Percentiles rank a stretch among this genome's conserved stretches.
phyloP scores from a whole-genome alignment of 1,140 invertebrate genomes.

The Paraescarpia echinospica region DNA sequence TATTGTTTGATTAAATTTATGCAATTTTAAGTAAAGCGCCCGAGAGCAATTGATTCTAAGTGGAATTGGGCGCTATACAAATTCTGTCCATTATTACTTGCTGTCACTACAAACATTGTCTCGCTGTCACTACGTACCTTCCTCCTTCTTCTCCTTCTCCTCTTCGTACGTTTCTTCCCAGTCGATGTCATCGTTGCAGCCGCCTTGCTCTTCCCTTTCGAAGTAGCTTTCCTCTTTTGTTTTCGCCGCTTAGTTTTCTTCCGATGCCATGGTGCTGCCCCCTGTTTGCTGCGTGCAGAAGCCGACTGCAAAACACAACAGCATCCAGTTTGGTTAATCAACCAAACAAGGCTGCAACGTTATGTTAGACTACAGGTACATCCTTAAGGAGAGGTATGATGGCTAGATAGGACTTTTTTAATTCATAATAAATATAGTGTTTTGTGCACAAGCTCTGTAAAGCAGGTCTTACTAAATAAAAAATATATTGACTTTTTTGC shows the following conservation, averaged over 20 bases:
- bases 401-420: too few relatives aligned
- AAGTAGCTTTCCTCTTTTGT: conserved; percentile 33
- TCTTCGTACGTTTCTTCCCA: conserved; percentile 32
- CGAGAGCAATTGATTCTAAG: too few relatives aligned
- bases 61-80: too few relatives aligned
- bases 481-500: too few relatives aligned
- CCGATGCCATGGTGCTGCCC: not conserved
- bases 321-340: not conserved
- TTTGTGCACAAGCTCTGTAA: too few relatives aligned
- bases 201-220: conserved; percentile 27
- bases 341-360: not conserved
- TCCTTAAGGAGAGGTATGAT: too few relatives aligned
- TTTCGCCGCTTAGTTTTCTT: conserved; percentile 20
- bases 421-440: too few relatives aligned
- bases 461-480: too few relatives aligned
- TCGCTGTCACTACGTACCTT: not conserved
- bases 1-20: too few relatives aligned
- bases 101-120: too few relatives aligned
- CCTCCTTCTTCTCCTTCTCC: conserved; percentile 28
- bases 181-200: conserved; percentile 32
- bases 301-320: not conserved
- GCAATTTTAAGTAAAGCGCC: too few relatives aligned
- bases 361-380: not conserved
- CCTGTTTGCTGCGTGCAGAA: not conserved
- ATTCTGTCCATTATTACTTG: too few relatives aligned